Percentiles rank a stretch among this genome's conserved stretches.
Evolutionary conservation across 2,113 vertebrate species (phyloP).

Genomic region (Charadrius vociferus): DNA sequence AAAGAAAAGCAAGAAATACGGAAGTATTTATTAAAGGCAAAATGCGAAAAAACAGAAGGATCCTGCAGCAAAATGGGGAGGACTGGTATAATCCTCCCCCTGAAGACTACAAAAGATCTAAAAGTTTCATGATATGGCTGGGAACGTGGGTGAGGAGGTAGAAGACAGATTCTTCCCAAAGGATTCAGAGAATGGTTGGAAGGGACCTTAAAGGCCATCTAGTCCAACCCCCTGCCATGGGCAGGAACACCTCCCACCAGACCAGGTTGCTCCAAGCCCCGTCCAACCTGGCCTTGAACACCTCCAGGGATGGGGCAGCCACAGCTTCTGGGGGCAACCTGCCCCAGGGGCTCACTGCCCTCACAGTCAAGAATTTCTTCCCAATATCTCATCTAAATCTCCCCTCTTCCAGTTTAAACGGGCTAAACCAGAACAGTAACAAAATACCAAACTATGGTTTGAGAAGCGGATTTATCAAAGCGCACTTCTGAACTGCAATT

Average conservation of each 20-base stretch:
- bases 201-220: background rate
- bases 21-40: background rate
- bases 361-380: background rate
- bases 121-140: background rate
- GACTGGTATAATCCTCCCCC: background rate
- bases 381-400: background rate
- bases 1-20: background rate
- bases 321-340: background rate
- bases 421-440: background rate
- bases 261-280: background rate
- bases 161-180: background rate
- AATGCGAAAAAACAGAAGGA: background rate
- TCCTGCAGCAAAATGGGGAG: background rate
- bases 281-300: background rate
- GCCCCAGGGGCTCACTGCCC: background rate
- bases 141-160: background rate
- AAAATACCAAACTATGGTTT: background rate
- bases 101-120: background rate
- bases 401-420: background rate
- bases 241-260: background rate
- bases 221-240: background rate
- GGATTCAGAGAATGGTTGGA: background rate
- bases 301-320: background rate
- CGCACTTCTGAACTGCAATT: fast-evolving
- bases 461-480: background rate